A percentile compares a stretch with the other conserved stretches of the same genome.
These are phyloP conservation scores for Lordiphosa andalusiaca DNA, from an alignment of 2,888 invertebrate species.

Conservation along the genomic window DNA sequence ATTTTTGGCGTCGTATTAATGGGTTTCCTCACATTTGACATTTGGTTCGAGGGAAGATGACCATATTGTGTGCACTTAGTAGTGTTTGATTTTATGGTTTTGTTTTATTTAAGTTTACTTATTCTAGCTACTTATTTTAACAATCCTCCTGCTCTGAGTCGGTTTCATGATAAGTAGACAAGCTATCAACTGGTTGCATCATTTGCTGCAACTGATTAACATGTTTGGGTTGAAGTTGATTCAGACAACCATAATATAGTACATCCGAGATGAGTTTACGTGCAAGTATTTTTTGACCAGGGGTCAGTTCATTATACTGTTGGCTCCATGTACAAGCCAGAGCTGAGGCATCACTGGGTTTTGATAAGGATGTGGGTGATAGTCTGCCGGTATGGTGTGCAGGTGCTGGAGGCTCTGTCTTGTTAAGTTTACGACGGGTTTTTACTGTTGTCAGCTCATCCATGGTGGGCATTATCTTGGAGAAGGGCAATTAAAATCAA, in stretches of 20 bases:
- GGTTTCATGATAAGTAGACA: too few species aligned
- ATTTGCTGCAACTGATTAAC: conserved; percentile 37
- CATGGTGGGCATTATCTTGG: too few species aligned
- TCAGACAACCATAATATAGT: conserved; percentile 43
- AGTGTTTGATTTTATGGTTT: too few species aligned
- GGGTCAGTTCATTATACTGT: conserved; percentile 20
- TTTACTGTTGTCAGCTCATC: too few species aligned
- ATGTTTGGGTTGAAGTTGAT: conserved; percentile 35
- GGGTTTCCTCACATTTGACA: conserved; percentile 58
- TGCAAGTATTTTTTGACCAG: conserved; percentile 28
- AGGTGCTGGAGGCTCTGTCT: not conserved
- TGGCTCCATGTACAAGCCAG: conserved; percentile 37
- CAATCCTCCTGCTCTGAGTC: too few species aligned
- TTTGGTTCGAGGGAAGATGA: conserved; percentile 16
- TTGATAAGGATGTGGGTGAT: not conserved
- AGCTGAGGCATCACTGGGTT: conserved; percentile 21
- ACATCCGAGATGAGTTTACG: conserved; percentile 27
- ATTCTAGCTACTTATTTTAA: too few species aligned
- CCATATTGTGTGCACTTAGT: too few species aligned
- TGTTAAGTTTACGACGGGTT: too few species aligned
- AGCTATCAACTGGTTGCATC: conserved; percentile 6
- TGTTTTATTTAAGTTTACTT: too few species aligned
- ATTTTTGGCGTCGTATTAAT: conserved; percentile 48
- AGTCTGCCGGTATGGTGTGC: not conserved
- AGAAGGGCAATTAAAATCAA: too few species aligned